Conservation (phyloP, 2,888 invertebrate genomes). For the Unio pictorum region DNA sequence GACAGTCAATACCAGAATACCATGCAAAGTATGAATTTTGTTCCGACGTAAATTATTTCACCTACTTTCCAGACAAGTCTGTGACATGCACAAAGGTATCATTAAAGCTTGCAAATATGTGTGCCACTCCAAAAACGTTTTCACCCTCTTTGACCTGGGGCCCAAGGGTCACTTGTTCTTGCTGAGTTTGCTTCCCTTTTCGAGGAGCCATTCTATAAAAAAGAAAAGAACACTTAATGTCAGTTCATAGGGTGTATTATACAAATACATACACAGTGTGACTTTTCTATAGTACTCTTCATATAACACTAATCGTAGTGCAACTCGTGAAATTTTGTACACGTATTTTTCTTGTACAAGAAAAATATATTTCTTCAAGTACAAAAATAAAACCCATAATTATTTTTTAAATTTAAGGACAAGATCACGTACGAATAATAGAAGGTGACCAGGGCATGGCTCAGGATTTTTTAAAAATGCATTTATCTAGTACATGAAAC, state of each 20-base stretch:
- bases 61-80: slow-evolving; percentile 92
- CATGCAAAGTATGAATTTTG: not conserved
- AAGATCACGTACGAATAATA: too few relatives aligned
- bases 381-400: too few relatives aligned
- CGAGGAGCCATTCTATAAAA: slow-evolving; percentile 88
- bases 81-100: slow-evolving; percentile 99
- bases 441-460: too few relatives aligned
- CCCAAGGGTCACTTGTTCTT: slow-evolving; percentile 96
- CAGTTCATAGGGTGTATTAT: not conserved
- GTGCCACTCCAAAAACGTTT: slow-evolving; percentile 98
- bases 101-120: slow-evolving; percentile 99
- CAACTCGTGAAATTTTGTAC: too few relatives aligned
- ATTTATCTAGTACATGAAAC: too few relatives aligned
- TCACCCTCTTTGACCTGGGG: slow-evolving; percentile 98
- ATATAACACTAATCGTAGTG: too few relatives aligned
- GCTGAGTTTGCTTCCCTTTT: slow-evolving; percentile 94
- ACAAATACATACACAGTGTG: too few relatives aligned
- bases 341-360: too few relatives aligned
- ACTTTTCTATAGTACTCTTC: too few relatives aligned
- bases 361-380: too few relatives aligned
- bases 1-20: not conserved
- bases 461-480: too few relatives aligned
- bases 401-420: too few relatives aligned
- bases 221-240: not conserved
- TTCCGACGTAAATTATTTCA: slow-evolving; percentile 20